Percentiles rank a stretch among this genome's conserved stretches.
phyloP scores from a whole-genome alignment of 2,888 invertebrate genomes.

The Callimorpha dominula region DNA sequence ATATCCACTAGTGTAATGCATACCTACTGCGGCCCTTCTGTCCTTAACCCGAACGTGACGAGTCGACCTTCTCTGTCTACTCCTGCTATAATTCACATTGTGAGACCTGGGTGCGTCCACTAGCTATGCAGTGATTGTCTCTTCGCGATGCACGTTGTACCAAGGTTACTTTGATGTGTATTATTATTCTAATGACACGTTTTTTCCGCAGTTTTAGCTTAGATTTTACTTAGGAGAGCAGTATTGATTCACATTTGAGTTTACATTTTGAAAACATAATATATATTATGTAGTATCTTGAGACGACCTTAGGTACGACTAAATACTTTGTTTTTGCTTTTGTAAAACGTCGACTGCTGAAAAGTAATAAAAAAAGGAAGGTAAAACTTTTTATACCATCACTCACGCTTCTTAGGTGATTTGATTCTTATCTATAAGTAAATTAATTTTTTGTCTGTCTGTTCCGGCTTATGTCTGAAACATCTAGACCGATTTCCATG shows the following conservation, averaged over 20 bases:
- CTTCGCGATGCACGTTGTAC: slow-evolving; percentile 72
- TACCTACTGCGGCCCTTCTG: slow-evolving; percentile 62
- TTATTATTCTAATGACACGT: slow-evolving; percentile 22
- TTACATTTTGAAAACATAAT: not conserved
- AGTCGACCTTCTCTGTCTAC: slow-evolving; percentile 80
- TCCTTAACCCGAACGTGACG: slow-evolving; percentile 86
- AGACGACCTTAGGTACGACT: too few relatives aligned
- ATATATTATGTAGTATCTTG: not conserved
- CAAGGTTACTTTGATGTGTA: slow-evolving; percentile 66
- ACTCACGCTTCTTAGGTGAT: too few relatives aligned
- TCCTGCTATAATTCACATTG: slow-evolving; percentile 79
- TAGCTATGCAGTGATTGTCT: slow-evolving; percentile 85
- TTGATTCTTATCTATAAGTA: too few relatives aligned
- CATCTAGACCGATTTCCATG: too few relatives aligned
- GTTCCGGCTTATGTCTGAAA: too few relatives aligned
- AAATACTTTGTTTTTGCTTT: too few relatives aligned
- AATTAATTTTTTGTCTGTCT: too few relatives aligned
- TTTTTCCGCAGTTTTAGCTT: slow-evolving; percentile 28
- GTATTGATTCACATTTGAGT: not conserved
- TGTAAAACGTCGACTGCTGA: too few relatives aligned
- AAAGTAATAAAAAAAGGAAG: too few relatives aligned
- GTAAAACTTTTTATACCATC: too few relatives aligned
- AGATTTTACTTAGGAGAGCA: not conserved
- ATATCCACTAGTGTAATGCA: slow-evolving; percentile 33
- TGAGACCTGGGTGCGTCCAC: slow-evolving; percentile 81